Percentiles rank a stretch among this genome's conserved stretches.
phyloP scores from a whole-genome alignment of 2,888 invertebrate genomes.

The Periphyllus acericola region DNA sequence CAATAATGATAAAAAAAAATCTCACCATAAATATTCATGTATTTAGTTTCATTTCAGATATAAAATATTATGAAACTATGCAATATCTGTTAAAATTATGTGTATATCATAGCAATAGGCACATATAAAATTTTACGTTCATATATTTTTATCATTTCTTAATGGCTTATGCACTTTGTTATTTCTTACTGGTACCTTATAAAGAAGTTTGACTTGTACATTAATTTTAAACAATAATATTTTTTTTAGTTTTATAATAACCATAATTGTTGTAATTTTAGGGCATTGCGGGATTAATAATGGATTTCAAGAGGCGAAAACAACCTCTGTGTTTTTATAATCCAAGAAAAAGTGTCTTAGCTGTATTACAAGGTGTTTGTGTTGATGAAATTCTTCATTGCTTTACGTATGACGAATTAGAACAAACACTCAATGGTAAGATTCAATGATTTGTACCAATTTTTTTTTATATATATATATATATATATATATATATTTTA shows the following conservation, averaged over 20 bases:
- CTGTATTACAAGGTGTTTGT: slow-evolving; percentile 77
- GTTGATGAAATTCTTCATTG: slow-evolving; percentile 69
- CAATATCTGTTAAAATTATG: too few species aligned
- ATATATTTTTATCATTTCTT: too few species aligned
- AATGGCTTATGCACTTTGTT: neutral
- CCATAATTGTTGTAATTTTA: slow-evolving; percentile 66
- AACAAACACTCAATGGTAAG: slow-evolving; percentile 56
- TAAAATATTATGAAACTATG: too few species aligned
- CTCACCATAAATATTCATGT: too few species aligned
- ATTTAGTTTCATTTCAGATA: too few species aligned
- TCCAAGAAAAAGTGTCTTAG: slow-evolving; percentile 75
- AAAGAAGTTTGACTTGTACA: neutral
- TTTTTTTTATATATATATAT: neutral
- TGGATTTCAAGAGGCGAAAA: slow-evolving; percentile 76
- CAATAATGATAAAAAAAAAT: too few species aligned
- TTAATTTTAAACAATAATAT: too few species aligned
- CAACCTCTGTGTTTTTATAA: slow-evolving; percentile 79
- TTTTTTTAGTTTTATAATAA: too few species aligned
- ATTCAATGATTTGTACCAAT: neutral
- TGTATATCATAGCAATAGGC: too few species aligned
- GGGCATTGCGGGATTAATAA: slow-evolving; percentile 81
- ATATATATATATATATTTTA: neutral
- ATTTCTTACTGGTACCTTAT: too few species aligned
- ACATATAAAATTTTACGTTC: too few species aligned
- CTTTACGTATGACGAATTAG: slow-evolving; percentile 51